Evolutionary conservation across 2,888 invertebrate species (phyloP).

Genomic region (Didymodactylos carnosus): DNA sequence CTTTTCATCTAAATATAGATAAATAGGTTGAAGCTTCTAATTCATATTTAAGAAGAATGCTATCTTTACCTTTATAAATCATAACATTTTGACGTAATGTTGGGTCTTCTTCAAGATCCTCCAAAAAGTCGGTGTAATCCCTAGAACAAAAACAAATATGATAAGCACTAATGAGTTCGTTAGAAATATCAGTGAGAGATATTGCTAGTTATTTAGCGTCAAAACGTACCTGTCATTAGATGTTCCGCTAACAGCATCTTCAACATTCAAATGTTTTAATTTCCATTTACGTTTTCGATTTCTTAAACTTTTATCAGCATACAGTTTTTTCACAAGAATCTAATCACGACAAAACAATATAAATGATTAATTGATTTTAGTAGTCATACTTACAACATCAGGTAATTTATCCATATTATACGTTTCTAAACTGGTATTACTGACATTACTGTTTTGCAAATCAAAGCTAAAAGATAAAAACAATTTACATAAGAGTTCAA

Average conservation of each 20-base stretch:
- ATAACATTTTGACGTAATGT: slow-evolving; percentile 70
- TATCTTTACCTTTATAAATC: slow-evolving; percentile 47
- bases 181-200: background rate
- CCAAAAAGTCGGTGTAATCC: slow-evolving; percentile 81
- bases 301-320: slow-evolving; percentile 48
- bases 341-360: slow-evolving; percentile 14
- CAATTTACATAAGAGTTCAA: background rate
- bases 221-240: slow-evolving; percentile 18
- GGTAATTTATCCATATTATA: slow-evolving; percentile 48
- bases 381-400: slow-evolving; percentile 45
- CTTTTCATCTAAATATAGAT: background rate
- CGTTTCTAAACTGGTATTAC: slow-evolving; percentile 68
- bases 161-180: background rate
- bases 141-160: slow-evolving; percentile 41
- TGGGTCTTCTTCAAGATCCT: slow-evolving; percentile 86
- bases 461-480: slow-evolving; percentile 49
- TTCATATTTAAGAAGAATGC: background rate
- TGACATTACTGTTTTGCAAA: slow-evolving; percentile 68
- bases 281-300: slow-evolving; percentile 67
- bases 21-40: background rate
- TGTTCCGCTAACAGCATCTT: slow-evolving; percentile 25
- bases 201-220: no score
- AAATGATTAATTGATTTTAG: background rate
- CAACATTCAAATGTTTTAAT: slow-evolving; percentile 55
- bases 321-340: slow-evolving; percentile 74